phyloP scores from a whole-genome alignment of 2,113 vertebrate genomes.

The Otis tarda region DNA sequence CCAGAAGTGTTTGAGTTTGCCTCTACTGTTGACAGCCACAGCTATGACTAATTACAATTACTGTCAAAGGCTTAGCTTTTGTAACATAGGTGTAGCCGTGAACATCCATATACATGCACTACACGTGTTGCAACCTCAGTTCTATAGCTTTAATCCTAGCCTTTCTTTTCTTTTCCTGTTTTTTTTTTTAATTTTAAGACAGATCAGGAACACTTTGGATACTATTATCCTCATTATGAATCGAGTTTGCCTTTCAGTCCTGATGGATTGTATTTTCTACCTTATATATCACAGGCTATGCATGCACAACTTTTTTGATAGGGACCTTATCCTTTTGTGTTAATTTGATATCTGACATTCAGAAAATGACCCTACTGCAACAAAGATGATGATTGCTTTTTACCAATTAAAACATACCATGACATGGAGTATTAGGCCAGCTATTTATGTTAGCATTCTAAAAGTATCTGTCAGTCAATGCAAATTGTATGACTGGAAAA shows the following conservation, averaged over 20 bases:
- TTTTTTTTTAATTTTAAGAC: not conserved
- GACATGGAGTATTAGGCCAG: constrained; percentile 34
- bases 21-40: not conserved
- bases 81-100: not conserved
- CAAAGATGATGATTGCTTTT: constrained; percentile 41
- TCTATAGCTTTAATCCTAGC: not conserved
- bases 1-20: not conserved
- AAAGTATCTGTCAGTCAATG: constrained; percentile 60
- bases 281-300: not conserved
- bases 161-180: no score
- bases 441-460: constrained; percentile 39
- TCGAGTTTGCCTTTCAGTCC: not conserved
- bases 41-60: constrained; percentile 8
- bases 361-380: constrained; percentile 38
- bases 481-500: constrained; percentile 46
- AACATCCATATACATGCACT: not conserved
- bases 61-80: not conserved
- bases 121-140: not conserved
- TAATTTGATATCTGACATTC: constrained; percentile 57
- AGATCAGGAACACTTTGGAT: not conserved
- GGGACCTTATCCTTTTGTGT: constrained; percentile 11
- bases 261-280: not conserved
- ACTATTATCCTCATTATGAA: not conserved
- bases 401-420: constrained; percentile 60
- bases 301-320: not conserved